Conservation (phyloP, 2,113 vertebrate species). For the Daboia siamensis region DNA sequence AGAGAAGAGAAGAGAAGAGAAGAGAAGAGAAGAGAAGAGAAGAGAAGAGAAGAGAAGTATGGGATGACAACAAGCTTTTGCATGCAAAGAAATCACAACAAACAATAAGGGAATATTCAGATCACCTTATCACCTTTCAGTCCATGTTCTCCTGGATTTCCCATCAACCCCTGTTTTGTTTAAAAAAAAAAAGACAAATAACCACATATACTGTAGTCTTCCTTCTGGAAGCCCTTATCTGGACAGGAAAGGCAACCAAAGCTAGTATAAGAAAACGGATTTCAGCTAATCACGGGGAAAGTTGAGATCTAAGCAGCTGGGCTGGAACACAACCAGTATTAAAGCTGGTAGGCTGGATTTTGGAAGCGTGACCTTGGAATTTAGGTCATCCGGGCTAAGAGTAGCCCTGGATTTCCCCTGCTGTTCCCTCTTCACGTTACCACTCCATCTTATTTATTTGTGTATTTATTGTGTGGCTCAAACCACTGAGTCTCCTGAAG, state of each 20-base stretch:
- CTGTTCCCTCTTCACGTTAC: background rate
- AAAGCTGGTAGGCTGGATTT: background rate
- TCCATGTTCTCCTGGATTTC: slow-evolving; percentile 95
- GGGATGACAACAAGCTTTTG: background rate
- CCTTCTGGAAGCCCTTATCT: background rate
- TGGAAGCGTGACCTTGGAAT: background rate
- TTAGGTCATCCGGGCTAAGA: background rate
- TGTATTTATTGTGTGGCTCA: background rate
- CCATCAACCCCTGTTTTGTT: slow-evolving; percentile 87
- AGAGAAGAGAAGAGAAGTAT: background rate
- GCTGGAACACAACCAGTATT: background rate
- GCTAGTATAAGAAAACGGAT: background rate
- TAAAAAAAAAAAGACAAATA: slow-evolving; percentile 40
- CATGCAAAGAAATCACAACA: slow-evolving; percentile 79
- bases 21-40: background rate
- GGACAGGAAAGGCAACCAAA: background rate
- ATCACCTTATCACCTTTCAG: slow-evolving; percentile 99
- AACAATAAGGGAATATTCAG: slow-evolving; percentile 98
- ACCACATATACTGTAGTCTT: background rate
- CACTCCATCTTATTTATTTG: background rate
- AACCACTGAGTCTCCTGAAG: too few species aligned
- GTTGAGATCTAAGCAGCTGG: background rate
- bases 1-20: background rate
- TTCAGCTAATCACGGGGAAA: background rate
- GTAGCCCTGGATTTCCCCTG: background rate